These are phyloP conservation scores for Ctenosaura bakeri DNA, from an alignment of 2,797 vertebrate species.

Conservation along the genomic window DNA sequence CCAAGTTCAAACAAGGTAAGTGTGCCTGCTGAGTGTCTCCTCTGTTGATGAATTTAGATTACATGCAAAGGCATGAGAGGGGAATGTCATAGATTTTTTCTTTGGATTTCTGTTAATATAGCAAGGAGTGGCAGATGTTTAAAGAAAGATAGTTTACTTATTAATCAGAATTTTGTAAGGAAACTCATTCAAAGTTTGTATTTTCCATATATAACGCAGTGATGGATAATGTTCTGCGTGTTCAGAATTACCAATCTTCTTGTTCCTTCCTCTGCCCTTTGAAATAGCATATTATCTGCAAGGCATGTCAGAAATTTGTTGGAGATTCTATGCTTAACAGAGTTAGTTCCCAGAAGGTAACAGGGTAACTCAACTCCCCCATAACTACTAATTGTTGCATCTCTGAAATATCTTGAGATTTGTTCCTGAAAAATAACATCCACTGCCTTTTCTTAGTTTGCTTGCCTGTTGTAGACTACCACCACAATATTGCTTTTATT, in stretches of 20 bases:
- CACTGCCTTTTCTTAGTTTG: too few species aligned
- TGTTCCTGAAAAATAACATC: too few species aligned
- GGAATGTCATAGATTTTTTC: constrained; percentile 1
- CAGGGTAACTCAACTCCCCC: too few species aligned
- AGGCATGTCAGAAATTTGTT: too few species aligned
- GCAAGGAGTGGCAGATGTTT: neutral
- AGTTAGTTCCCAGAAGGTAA: too few species aligned
- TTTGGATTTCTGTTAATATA: constrained; percentile 12
- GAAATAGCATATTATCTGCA: too few species aligned
- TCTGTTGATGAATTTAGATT: rapidly evolving
- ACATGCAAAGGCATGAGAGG: neutral
- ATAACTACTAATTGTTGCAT: too few species aligned
- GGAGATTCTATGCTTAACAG: too few species aligned
- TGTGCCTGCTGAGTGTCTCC: constrained; percentile 5
- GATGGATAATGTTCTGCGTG: too few species aligned
- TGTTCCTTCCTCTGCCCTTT: neutral
- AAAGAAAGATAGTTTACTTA: neutral
- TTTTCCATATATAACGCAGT: neutral
- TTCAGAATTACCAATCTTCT: neutral
- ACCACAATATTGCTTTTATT: too few species aligned
- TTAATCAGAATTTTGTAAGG: neutral
- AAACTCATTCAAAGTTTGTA: neutral
- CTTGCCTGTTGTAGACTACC: too few species aligned
- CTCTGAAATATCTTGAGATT: too few species aligned
- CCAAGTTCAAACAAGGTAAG: constrained; percentile 88